Base-by-base conservation (phyloP, 2,888 invertebrate genomes). In the Drosophila ustulata region DNA sequence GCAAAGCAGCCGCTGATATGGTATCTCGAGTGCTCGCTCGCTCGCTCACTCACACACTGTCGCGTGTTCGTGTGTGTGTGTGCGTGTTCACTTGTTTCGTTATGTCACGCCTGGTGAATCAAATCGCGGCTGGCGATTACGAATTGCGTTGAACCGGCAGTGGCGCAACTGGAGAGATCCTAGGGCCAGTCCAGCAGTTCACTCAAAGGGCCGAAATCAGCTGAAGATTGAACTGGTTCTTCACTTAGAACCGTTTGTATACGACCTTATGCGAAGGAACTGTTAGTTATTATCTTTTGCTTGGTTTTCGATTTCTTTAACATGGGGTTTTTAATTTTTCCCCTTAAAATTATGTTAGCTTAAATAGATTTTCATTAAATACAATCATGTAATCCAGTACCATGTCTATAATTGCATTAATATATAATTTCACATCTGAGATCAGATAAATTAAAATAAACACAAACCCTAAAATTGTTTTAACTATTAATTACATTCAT, bases 91-190 rank as follows among this genome's bases (percentile, higher is more conserved):
- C 56, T 58, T 52, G 52, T 46, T 43, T 52, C 30, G 45, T 59
- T 66, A 45, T 57, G 71, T 58, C 49, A 70, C 47, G 62, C 13
- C 65, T 30, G 50, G 32, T 34, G 46, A 26, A 47, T 34, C 34
- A 57, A 57, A 57, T 13, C 57, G 28, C 13, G 34, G 57, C 46
- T 32, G 34, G 18, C 34, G 53, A 52, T 46, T 63, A 46, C 23
- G 34, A 45, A 34, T 34, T 34, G 26, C 30, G 34, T 11, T 51
- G 51, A 4, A n/a, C n/a, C 3, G 23, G 43, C 71, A 71, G 71
- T 41, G 71, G 71, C 70, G 57, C 71, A 58, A 32, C 52, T 39
- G 39, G 5, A 25, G 3, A 43, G 47, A 46, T 45, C 49, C 51
- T 30, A 26, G n/a, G n/a, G 26, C 3, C 28, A 18, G 3, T 25